Base-by-base conservation (phyloP, 2,888 invertebrate species). In the Drosophila austrosaltans region DNA sequence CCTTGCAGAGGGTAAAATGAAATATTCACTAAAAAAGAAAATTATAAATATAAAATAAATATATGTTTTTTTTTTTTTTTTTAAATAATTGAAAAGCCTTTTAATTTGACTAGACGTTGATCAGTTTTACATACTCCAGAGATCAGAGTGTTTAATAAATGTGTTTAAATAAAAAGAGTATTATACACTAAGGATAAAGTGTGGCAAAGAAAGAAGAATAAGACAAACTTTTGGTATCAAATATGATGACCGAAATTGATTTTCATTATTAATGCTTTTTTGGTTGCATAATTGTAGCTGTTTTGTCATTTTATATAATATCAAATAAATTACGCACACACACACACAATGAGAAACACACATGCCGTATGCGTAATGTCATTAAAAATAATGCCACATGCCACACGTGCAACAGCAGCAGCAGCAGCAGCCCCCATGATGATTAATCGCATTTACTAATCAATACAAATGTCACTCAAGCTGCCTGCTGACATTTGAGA, bases 361-460 rank as follows among this genome's bases (percentile, higher is more conserved):
- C 69, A 63, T 71, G 74, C 22, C 75, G 78, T 81, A 80, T 80
- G 80, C 80, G 78, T 80, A 80, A 80, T 79, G 63, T 64, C 80
- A 75, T 79, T 79, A 56, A 48, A 79, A 79, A 79, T 79, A 79
- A 74, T 82, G 78, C 69, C 80, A 74, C 75, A 83, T 82, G 74
- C 70, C 40, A 57, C 62, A 62, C 66, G 40, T 63, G 60, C 62
- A 68, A 40, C 63, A 59, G 54, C 63, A 48, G 61, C 22, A 53
- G 20, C 16, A n/a, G 56, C 56, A 57, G 44, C 58, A 73, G 53
- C 57, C 68, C 48, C 48, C 48, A 48, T 48, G 48, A 72, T 84
- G 83, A 84, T 84, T 84, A 84, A 84, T 84, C 86, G 81, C 76
- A 78, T 86, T 72, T 81, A 86, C 83, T 84, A 84, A 84, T 84